These are phyloP conservation scores for Dasypus novemcinctus DNA, from an alignment of 2,113 vertebrate species.

Conservation along the genomic window DNA sequence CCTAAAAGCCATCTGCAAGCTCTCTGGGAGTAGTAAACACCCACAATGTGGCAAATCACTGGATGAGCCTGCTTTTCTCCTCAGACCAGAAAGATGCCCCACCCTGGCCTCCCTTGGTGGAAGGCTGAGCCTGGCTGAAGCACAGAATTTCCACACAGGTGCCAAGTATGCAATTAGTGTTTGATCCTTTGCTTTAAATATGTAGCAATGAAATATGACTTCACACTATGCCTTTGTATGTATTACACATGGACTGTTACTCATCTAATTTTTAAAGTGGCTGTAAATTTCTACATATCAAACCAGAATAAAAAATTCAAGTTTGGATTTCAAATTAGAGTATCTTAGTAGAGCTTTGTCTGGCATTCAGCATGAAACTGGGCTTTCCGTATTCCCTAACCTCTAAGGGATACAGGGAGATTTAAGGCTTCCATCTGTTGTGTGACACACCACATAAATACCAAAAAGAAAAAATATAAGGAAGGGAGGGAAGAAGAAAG, in stretches of 20 bases:
- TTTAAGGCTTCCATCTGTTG: background rate
- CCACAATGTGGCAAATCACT: background rate
- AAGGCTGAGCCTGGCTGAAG: background rate
- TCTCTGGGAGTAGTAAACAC: background rate
- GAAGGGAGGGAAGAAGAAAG: background rate
- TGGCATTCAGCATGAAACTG: background rate
- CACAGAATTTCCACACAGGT: background rate
- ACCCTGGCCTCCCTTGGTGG: background rate
- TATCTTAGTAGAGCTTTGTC: background rate
- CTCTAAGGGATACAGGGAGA: background rate
- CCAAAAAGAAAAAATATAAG: background rate
- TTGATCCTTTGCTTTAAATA: slow-evolving; percentile 7
- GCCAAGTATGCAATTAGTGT: background rate
- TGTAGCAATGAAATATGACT: background rate
- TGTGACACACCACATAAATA: background rate
- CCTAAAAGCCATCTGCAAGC: background rate
- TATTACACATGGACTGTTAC: background rate
- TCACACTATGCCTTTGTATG: background rate
- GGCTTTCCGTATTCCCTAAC: background rate
- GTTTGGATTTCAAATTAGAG: background rate
- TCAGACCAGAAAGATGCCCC: background rate
- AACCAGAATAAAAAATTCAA: slow-evolving; percentile 4
- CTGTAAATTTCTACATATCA: background rate
- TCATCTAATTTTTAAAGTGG: slow-evolving; percentile 30
- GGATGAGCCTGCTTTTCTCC: slow-evolving; percentile 36